Base-by-base conservation (phyloP, 2,888 invertebrate species). In the Cheilosia soror region DNA sequence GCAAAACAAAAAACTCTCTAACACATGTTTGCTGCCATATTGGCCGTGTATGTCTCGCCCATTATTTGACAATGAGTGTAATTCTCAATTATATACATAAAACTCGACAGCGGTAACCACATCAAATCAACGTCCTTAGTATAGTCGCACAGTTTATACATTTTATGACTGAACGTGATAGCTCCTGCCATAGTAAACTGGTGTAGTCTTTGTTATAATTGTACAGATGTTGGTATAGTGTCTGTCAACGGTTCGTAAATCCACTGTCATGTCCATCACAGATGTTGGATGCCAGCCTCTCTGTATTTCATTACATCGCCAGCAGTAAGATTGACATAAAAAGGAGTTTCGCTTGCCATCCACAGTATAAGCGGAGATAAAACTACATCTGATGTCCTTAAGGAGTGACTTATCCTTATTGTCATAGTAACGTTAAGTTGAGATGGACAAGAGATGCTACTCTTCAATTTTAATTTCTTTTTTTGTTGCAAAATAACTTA, bases 121-220 rank as follows among this genome's bases (percentile, higher is more conserved):
- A 62, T 53, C 40, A 72, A 72, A 72, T 72, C 60, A 51, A 27
- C 40, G 51, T 72, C 51, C 11, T 62, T 51, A 55, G 47, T 40
- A n/a, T n/a, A 44, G 58, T 58, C 11, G 58, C 47, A 57, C 40
- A 37, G 71, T 71, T 71, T 58, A 33, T 2, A n/a, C 58, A 58
- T 58, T 71, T 71, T n/a, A 71, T 37, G 71, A 58, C 27, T 27
- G 33, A 53, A 66, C 66, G 51, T 55, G 51, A 42, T 40, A 68
- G 42, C 42, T 68, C 13, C 42, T 68, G 37, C 53, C 66, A 3
- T 53, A 5, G 37, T 53, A 37, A 9, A 4, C 37, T 37, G 37
- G 11, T 3, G 11, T 11, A 37, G 37, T 37, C 37, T 11, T 37
- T 37, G 11, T 37, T 37, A 9, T 11, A 37, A 20, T 3, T 37